Conservation (phyloP, 2,797 vertebrate species). For the Anguilla marmorata region DNA sequence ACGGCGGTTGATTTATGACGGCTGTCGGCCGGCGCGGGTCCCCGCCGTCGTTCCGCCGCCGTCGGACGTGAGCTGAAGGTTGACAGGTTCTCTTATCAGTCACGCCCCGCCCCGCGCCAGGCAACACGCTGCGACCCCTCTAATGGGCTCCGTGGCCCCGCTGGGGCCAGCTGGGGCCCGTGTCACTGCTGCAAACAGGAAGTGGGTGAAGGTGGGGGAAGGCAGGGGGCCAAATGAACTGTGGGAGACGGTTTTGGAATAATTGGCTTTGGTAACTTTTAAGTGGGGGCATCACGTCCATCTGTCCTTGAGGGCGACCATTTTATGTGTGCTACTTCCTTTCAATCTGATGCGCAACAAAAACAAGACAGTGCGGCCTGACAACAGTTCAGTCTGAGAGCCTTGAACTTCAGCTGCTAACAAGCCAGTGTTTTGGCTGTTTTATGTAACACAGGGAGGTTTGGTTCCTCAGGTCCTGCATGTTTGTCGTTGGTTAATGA, state of each 20-base stretch:
- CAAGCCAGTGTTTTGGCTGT: not conserved
- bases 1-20: conserved; percentile 93
- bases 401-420: not conserved
- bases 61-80: conserved; percentile 82
- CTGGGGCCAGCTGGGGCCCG: no score
- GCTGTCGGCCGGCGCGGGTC: conserved; percentile 77
- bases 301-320: not conserved
- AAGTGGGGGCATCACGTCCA: not conserved
- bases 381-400: not conserved
- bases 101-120: conserved; percentile 63
- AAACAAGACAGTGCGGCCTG: not conserved
- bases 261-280: not conserved
- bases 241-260: not conserved
- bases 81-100: conserved; percentile 90
- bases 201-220: not conserved
- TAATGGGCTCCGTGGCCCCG: not conserved
- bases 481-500: not conserved
- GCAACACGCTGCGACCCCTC: not conserved
- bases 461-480: not conserved
- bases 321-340: not conserved
- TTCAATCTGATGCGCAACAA: not conserved
- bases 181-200: conserved; percentile 11
- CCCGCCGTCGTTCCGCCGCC: conserved; percentile 82
- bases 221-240: not conserved
- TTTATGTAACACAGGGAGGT: not conserved